Base-by-base conservation (phyloP, 2,113 vertebrate species). In the Periophthalmodon schlosseri region DNA sequence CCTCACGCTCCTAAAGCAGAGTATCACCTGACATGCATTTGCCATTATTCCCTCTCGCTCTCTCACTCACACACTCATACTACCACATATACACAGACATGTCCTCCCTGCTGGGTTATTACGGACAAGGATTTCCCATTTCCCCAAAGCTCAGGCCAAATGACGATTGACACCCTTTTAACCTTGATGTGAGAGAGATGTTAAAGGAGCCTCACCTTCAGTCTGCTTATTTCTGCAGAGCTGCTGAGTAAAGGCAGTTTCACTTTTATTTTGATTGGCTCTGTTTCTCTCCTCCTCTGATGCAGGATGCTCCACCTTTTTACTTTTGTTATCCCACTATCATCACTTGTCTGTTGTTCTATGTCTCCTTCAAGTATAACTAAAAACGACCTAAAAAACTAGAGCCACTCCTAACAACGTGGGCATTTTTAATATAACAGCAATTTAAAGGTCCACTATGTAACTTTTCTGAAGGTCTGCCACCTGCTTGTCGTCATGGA, bases 101-200 rank as follows among this genome's bases (percentile, higher is more conserved):
- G 10, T 44, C 39, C 8, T 44, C 24, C 70, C 75, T 44, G 56
- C 77, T 76, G 72, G 73, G 79, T 86, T 83, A 86, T 87, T 86
- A 84, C 81, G 81, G 81, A 88, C 86, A 87, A 83, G 81, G 70
- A 70, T 86, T 87, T 91, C 73, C 80, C 80, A 87, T 92, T 89
- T 86, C 74, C 84, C 68, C 56, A 1, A 77, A 83, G 78, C 84
- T 85, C 72, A 85, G 81, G 75, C 68, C 82, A 83, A 84, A 86
- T 87, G 81, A 77, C 79, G 75, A 73, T 84, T 44, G 39, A 64
- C n/a, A 44, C 83, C 76, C 5, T 80, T 84, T 88, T 91, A 87
- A 88, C 87, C 87, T 89, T 77, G 49, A 65, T 28, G 68, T 81
- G 71, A 61, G 76, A 69, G 72, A 63, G 18, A 74, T 67, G 28